These are phyloP conservation scores for Danio tinwini DNA, from an alignment of 2,797 vertebrate genomes.

Conservation along the genomic window DNA sequence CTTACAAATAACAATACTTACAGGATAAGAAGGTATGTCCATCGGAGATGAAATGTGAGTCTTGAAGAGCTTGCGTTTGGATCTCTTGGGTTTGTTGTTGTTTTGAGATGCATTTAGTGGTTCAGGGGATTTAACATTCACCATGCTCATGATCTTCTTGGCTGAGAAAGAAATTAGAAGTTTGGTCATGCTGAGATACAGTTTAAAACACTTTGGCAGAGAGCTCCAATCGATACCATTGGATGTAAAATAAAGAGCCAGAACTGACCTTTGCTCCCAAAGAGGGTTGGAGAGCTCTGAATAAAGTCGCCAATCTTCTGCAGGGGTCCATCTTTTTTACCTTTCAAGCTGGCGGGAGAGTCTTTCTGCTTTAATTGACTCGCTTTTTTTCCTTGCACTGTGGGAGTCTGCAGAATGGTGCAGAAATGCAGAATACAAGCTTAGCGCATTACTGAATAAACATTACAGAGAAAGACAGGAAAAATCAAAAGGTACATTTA, in stretches of 20 bases:
- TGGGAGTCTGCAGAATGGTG: slow-evolving; percentile 47
- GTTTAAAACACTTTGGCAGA: background rate
- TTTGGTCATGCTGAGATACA: background rate
- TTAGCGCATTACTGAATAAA: background rate
- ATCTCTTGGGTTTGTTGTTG: slow-evolving; percentile 68
- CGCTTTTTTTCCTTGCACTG: slow-evolving; percentile 42
- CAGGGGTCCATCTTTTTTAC: slow-evolving; percentile 56
- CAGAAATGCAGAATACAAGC: slow-evolving; percentile 17
- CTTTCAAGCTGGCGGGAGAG: slow-evolving; percentile 54
- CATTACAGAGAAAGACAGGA: background rate
- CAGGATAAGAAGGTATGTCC: slow-evolving; percentile 64
- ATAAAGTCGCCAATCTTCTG: slow-evolving; percentile 67
- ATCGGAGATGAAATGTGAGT: slow-evolving; percentile 59
- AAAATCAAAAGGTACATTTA: background rate
- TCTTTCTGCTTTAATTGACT: slow-evolving; percentile 43
- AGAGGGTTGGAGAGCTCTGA: slow-evolving; percentile 62
- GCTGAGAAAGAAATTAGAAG: slow-evolving; percentile 60
- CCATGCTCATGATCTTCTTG: slow-evolving; percentile 66
- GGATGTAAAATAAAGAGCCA: slow-evolving; percentile 13
- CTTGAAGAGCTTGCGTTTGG: slow-evolving; percentile 75
- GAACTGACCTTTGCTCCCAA: slow-evolving; percentile 65
- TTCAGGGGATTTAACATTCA: slow-evolving; percentile 59
- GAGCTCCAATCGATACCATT: slow-evolving; percentile 45
- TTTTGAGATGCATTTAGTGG: slow-evolving; percentile 30
- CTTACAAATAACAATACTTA: slow-evolving; percentile 59